Percentiles rank a stretch among this genome's conserved stretches.
Conservation (phyloP, 1,140 invertebrate species). For the Ganaspis sp. region DNA sequence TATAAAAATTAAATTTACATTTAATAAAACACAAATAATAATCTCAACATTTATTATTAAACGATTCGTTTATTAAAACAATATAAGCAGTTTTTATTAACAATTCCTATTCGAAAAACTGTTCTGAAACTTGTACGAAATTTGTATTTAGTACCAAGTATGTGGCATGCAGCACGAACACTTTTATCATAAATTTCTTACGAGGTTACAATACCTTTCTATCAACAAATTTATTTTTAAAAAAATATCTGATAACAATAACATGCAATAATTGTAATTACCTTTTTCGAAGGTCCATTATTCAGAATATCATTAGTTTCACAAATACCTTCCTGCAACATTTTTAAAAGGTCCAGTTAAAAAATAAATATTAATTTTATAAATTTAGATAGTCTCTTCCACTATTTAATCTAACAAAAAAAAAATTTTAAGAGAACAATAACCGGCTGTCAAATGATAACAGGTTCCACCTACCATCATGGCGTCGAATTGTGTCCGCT, state of each 20-base stretch:
- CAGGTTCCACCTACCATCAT: constrained; percentile 77
- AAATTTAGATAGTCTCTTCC: constrained; percentile 27
- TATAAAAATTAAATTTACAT: no score
- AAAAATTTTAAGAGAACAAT: constrained; percentile 38
- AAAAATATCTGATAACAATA: constrained; percentile 5
- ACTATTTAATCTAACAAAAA: not conserved
- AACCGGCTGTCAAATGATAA: constrained; percentile 71
- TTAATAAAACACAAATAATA: no score
- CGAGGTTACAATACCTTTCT: not conserved
- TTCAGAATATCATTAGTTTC: constrained; percentile 72
- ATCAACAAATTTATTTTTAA: not conserved
- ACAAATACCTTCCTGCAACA: constrained; percentile 75
- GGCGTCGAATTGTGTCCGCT: constrained; percentile 70
- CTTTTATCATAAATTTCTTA: not conserved
- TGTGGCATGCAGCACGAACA: not conserved
- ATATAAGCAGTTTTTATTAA: no score
- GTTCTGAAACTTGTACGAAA: no score
- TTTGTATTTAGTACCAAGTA: not conserved
- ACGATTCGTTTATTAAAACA: no score
- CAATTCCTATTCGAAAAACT: no score
- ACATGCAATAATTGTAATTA: constrained; percentile 48
- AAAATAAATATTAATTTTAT: constrained; percentile 1
- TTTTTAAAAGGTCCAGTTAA: no score
- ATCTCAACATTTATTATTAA: no score
- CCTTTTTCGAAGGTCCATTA: constrained; percentile 68